Conservation (phyloP, 2,888 invertebrate species). For the Bhutanitis thaidina region DNA sequence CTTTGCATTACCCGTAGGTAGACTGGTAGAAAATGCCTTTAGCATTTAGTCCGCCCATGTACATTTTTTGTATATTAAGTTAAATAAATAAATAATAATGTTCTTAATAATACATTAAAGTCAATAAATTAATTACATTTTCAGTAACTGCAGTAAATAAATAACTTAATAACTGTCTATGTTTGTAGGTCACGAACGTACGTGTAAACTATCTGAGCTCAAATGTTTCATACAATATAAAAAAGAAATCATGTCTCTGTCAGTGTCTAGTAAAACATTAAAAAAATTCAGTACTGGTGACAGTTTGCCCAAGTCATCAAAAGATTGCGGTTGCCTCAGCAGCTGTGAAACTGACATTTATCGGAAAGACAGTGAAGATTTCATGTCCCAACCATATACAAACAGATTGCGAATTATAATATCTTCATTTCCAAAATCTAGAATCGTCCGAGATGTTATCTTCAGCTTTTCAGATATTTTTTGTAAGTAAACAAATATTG, state of each 20-base stretch:
- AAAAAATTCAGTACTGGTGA: conserved; percentile 30
- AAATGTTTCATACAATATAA: conserved; percentile 52
- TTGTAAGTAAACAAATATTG: conserved; percentile 66
- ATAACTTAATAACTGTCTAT: no score
- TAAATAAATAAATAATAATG: no score
- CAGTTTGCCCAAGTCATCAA: conserved; percentile 44
- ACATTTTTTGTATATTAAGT: no score
- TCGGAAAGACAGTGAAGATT: conserved; percentile 48
- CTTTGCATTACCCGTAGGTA: no score
- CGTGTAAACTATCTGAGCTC: conserved; percentile 56
- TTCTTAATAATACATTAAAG: no score
- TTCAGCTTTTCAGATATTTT: conserved; percentile 86
- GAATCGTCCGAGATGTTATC: conserved; percentile 83
- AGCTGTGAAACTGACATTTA: conserved; percentile 60
- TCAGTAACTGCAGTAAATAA: no score
- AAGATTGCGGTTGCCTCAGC: conserved; percentile 58
- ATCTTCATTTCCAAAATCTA: conserved; percentile 83
- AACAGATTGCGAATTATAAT: conserved; percentile 71
- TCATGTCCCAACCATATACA: conserved; percentile 33
- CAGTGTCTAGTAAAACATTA: conserved; percentile 40
- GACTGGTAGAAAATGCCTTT: no score
- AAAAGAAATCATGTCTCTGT: conserved; percentile 50
- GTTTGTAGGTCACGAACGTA: conserved; percentile 37
- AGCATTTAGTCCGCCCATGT: no score
- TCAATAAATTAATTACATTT: no score